phyloP scores from a whole-genome alignment of 2,113 vertebrate genomes.

The Trematocara macrostoma region DNA sequence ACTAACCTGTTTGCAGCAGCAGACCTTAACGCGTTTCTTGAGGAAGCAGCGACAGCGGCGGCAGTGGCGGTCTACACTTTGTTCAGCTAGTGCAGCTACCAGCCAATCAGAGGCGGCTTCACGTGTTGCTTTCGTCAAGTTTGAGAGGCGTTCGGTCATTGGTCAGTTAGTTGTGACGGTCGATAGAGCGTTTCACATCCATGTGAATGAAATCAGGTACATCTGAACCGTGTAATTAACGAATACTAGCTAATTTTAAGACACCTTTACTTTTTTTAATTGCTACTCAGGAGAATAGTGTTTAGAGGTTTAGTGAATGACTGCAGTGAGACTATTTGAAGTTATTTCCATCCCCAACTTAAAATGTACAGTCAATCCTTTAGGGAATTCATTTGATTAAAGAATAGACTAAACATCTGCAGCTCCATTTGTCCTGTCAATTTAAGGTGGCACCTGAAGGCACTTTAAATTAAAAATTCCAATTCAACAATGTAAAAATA shows the following conservation, averaged over 20 bases:
- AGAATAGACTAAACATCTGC: neutral
- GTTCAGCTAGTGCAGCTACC: neutral
- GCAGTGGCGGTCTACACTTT: neutral
- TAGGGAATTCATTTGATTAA: neutral
- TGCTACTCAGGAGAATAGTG: neutral
- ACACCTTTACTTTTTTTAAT: neutral
- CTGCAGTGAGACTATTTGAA: neutral
- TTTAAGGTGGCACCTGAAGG: neutral
- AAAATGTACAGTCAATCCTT: neutral
- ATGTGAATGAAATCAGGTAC: neutral
- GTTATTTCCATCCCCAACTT: neutral
- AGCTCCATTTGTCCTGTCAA: neutral
- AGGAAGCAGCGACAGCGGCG: neutral
- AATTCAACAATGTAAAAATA: neutral
- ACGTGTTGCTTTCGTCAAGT: neutral
- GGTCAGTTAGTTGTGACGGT: neutral
- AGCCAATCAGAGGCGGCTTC: slow-evolving; percentile 51
- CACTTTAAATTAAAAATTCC: neutral
- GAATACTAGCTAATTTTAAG: neutral
- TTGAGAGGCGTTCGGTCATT: slow-evolving; percentile 49
- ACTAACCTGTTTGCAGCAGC: slow-evolving; percentile 59
- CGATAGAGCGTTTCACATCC: neutral
- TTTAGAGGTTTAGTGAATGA: neutral
- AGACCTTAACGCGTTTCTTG: neutral
- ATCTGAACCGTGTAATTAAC: neutral